phyloP scores from a whole-genome alignment of 2,113 vertebrate species.

The Calidris pugnax region DNA sequence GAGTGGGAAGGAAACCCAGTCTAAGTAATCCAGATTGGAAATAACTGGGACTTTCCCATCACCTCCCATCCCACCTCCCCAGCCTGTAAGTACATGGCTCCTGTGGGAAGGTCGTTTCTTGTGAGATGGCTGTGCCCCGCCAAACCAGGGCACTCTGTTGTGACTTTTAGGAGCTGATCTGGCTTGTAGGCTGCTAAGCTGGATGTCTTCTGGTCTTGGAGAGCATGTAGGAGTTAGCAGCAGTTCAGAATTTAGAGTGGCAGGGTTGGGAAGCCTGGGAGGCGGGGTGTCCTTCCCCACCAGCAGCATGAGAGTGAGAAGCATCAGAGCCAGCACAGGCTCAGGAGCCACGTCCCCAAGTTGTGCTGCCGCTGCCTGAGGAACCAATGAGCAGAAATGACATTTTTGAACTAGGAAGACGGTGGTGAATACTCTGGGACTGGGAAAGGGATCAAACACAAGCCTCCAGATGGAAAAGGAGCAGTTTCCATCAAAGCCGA shows the following conservation, averaged over 20 bases:
- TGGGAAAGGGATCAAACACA: not conserved
- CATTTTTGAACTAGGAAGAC: not conserved
- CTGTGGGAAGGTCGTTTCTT: not conserved
- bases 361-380: not conserved
- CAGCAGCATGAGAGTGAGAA: accelerated
- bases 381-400: not conserved
- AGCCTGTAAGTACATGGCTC: not conserved
- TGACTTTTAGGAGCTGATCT: not conserved
- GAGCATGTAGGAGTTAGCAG: not conserved
- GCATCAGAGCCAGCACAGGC: not conserved
- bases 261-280: not conserved
- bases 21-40: not conserved
- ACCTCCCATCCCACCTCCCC: not conserved
- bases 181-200: not conserved
- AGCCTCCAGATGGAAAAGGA: not conserved
- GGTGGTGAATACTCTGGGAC: not conserved
- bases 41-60: not conserved
- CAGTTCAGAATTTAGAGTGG: not conserved
- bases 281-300: not conserved
- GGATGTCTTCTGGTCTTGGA: not conserved
- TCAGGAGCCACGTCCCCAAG: not conserved
- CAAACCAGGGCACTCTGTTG: not conserved
- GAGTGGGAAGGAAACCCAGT: not conserved
- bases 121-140: not conserved
- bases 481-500: not conserved